Percentiles rank a stretch among this genome's conserved stretches.
These are phyloP conservation scores for Metallyticus violacea DNA, from an alignment of 2,888 invertebrate genomes.

Conservation along the genomic window DNA sequence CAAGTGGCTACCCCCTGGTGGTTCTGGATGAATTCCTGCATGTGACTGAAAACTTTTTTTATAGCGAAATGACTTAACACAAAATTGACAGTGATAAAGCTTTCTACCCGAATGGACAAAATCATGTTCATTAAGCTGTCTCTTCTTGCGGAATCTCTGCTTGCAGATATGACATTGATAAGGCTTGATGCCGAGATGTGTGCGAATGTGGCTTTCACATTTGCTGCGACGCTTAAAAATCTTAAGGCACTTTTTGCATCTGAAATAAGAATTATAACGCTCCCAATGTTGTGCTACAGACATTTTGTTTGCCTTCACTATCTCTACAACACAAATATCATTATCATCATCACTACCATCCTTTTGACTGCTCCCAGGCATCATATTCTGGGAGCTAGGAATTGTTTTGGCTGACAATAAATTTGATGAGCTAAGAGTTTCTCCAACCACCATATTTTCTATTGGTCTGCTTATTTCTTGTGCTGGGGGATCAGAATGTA, in stretches of 20 bases:
- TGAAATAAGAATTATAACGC: background rate
- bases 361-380: background rate
- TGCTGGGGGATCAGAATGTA: background rate
- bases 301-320: conserved; percentile 3
- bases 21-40: background rate
- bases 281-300: background rate
- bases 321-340: background rate
- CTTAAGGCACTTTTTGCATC: background rate
- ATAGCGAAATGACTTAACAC: background rate
- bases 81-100: background rate
- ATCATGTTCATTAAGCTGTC: background rate
- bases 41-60: background rate
- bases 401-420: background rate
- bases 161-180: conserved; percentile 5
- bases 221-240: background rate
- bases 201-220: conserved; percentile 1
- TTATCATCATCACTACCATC: background rate
- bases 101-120: background rate
- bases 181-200: background rate
- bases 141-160: background rate
- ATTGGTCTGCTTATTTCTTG: background rate
- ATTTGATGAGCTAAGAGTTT: background rate
- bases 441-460: background rate
- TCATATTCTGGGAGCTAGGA: background rate
- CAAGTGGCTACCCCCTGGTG: background rate